phyloP scores from a whole-genome alignment of 2,888 invertebrate genomes.

The Drosophila seclusa region DNA sequence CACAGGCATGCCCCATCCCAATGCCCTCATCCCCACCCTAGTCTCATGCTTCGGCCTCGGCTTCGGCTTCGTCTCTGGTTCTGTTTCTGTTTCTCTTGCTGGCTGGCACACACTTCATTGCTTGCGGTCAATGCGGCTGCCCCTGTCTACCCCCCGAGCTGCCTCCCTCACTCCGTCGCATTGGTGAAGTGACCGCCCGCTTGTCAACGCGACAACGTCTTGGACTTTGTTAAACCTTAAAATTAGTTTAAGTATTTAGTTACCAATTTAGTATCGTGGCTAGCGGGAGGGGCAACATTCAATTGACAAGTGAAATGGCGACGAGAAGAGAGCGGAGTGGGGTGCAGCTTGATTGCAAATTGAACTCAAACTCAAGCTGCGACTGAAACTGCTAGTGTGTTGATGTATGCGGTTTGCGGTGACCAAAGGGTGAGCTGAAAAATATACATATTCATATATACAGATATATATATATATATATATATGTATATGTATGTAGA shows the following conservation, averaged over 20 bases:
- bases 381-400: constrained; percentile 40
- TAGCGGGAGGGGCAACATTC: constrained; percentile 5
- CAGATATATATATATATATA: background rate
- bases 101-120: constrained; percentile 57
- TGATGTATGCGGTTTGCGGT: constrained; percentile 71
- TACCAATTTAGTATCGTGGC: constrained; percentile 74
- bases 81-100: constrained; percentile 17
- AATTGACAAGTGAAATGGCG: constrained; percentile 57
- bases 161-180: constrained; percentile 8
- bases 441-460: too few relatives aligned
- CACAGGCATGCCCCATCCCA: constrained; percentile 30
- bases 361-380: constrained; percentile 23
- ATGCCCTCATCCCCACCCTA: background rate
- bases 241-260: constrained; percentile 82
- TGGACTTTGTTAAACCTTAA: constrained; percentile 81
- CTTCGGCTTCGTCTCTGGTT: constrained; percentile 21
- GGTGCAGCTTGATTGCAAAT: constrained; percentile 29
- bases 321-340: constrained; percentile 2
- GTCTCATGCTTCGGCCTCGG: constrained; percentile 16
- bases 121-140: constrained; percentile 72
- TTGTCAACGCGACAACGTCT: constrained; percentile 67
- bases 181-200: constrained; percentile 24
- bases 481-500: too few relatives aligned
- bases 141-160: constrained; percentile 8
- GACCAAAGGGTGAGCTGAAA: constrained; percentile 16